Base-by-base conservation (phyloP, 2,113 vertebrate species). In the Noctilio leporinus region DNA sequence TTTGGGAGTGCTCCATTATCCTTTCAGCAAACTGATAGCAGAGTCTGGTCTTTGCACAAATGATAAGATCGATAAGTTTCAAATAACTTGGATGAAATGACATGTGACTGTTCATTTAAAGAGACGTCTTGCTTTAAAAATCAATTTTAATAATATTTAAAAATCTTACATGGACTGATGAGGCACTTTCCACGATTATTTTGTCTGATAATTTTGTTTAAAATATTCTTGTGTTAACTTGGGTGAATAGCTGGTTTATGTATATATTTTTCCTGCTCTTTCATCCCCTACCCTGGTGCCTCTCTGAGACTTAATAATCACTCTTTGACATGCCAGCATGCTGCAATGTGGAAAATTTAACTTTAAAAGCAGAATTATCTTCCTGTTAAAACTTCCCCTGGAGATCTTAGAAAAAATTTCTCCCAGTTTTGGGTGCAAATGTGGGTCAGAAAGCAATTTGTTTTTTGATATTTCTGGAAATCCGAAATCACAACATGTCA, bases 21-120 rank as follows among this genome's bases (percentile, higher is more conserved):
- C 95, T 98, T 98, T 98, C 98, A 98, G 97, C 96, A 97, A 97
- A 89, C 96, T 98, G 98, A 98, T 98, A 98, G 92, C 95, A 96
- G 97, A 98, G 91, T 96, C 96, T 96, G 84, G 77, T 94, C 96
- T 97, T 98, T 95, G 97, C 95, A 95, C 97, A 98, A 97, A 98
- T 98, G 98, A 98, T 96, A 95, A 97, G 98, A 98, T 98, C 98
- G 98, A 98, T 98, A 98, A 97, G 95, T 98, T 98, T 98, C 96
- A 98, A 97, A 98, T 98, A 97, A 98, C 98, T 98, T 97, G 87
- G 95, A 97, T 97, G 97, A 97, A 98, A 98, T 97, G 95, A 96
- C 97, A 97, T 97, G 65, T 95, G 96, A 98, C 97, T 96, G 92
- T 97, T 98, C 96, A 76, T 97, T 97, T 97, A 94, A 97, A 98